Evolutionary conservation across 2,888 invertebrate genomes (phyloP).

Genomic region (Ypsolopha scabrella): DNA sequence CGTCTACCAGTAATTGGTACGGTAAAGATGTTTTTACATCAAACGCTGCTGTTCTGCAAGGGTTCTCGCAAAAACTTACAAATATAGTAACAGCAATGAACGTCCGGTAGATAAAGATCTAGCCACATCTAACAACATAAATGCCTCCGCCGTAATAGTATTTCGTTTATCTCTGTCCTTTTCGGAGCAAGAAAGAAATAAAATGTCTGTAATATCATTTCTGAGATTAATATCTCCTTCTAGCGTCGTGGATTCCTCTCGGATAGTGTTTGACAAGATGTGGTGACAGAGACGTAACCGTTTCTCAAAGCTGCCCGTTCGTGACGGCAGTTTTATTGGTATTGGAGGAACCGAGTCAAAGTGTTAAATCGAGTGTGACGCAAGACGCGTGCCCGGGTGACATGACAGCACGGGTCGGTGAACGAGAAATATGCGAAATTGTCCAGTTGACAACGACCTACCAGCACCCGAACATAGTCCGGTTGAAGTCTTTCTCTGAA

Average conservation of each 20-base stretch:
- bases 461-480: too few relatives aligned
- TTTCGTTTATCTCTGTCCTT: neutral
- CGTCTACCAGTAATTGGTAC: slow-evolving; percentile 7
- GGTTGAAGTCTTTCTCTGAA: too few relatives aligned
- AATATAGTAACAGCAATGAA: neutral
- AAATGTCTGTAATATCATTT: too few relatives aligned
- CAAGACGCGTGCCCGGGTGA: neutral
- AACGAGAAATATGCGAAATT: neutral
- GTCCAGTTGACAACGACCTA: neutral
- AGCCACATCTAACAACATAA: neutral
- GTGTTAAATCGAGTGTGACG: slow-evolving; percentile 14
- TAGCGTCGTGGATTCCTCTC: too few relatives aligned
- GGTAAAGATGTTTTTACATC: slow-evolving; percentile 2
- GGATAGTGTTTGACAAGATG: too few relatives aligned
- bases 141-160: neutral
- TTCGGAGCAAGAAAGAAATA: too few relatives aligned
- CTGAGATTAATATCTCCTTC: too few relatives aligned
- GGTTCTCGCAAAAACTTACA: too few relatives aligned
- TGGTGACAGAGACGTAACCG: too few relatives aligned
- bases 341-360: slow-evolving; percentile 10
- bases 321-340: slow-evolving; percentile 1
- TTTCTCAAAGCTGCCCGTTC: too few relatives aligned
- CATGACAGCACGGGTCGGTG: neutral
- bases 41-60: neutral
- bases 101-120: neutral